A percentile compares a stretch with the other conserved stretches of the same genome.
These are phyloP conservation scores for Heliconius congener DNA, from an alignment of 1,140 invertebrate species.

Conservation along the genomic window DNA sequence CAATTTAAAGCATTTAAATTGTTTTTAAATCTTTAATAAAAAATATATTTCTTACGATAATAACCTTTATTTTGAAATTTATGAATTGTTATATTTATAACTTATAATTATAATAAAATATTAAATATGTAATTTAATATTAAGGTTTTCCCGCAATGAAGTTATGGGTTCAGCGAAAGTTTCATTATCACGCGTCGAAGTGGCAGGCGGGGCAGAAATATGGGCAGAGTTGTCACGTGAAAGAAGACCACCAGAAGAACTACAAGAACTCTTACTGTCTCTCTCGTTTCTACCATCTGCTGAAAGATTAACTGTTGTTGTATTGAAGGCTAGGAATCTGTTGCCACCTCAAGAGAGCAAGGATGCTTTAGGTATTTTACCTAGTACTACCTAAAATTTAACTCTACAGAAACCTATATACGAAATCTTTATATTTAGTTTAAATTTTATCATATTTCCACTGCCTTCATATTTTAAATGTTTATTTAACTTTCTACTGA, in stretches of 20 bases:
- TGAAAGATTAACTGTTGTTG: conserved; percentile 90
- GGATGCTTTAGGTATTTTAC: conserved; percentile 79
- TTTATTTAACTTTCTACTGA: too few relatives aligned
- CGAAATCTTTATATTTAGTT: too few relatives aligned
- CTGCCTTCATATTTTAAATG: too few relatives aligned
- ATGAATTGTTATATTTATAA: too few relatives aligned
- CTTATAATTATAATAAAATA: background rate
- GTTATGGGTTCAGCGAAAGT: conserved; percentile 89
- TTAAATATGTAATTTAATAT: conserved; percentile 25
- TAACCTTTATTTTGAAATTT: too few relatives aligned
- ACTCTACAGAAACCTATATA: too few relatives aligned
- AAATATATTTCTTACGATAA: too few relatives aligned
- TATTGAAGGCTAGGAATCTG: conserved; percentile 92
- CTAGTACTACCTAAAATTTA: too few relatives aligned
- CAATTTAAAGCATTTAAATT: too few relatives aligned
- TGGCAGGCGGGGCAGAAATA: conserved; percentile 87
- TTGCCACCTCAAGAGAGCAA: conserved; percentile 85
- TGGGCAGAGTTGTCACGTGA: conserved; percentile 90
- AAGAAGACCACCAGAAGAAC: conserved; percentile 89
- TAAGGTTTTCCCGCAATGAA: conserved; percentile 88
- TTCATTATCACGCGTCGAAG: conserved; percentile 86
- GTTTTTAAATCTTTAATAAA: too few relatives aligned
- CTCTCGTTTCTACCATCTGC: conserved; percentile 93
- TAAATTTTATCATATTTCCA: too few relatives aligned
- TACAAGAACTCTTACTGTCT: conserved; percentile 90